A percentile compares a stretch with the other conserved stretches of the same genome.
These are phyloP conservation scores for Zaprionus ghesquierei DNA, from an alignment of 1,140 invertebrate species.

Conservation along the genomic window DNA sequence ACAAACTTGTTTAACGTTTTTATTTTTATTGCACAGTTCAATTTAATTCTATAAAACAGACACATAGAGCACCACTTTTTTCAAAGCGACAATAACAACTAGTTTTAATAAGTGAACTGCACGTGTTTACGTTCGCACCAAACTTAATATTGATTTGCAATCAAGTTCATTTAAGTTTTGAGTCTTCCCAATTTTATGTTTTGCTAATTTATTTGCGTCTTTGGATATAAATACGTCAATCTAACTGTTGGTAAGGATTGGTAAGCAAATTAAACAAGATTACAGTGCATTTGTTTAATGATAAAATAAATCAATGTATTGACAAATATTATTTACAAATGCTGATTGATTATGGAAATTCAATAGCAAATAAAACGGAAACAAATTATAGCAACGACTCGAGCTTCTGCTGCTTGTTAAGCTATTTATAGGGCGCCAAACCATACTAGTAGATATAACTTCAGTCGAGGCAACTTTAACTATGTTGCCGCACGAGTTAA, in stretches of 20 bases:
- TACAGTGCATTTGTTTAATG: neutral
- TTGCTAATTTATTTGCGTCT: constrained; percentile 20
- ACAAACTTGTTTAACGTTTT: constrained; percentile 47
- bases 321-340: constrained; percentile 4
- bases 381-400: neutral
- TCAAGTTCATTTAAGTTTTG: constrained; percentile 2
- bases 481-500: neutral
- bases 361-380: neutral
- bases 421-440: neutral
- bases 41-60: constrained; percentile 39
- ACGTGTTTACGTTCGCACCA: constrained; percentile 33
- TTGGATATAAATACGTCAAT: neutral
- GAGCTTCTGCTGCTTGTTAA: neutral
- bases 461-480: neutral
- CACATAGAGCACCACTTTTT: constrained; percentile 34
- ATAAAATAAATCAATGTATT: neutral
- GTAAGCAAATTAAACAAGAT: neutral
- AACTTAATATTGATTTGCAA: constrained; percentile 35
- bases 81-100: constrained; percentile 34
- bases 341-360: neutral
- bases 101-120: constrained; percentile 39
- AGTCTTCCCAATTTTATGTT: constrained; percentile 14
- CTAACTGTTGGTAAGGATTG: neutral
- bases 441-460: neutral
- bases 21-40: constrained; percentile 45